These are phyloP conservation scores for Euborellia annulipes DNA, from an alignment of 1,140 invertebrate genomes.

Conservation along the genomic window DNA sequence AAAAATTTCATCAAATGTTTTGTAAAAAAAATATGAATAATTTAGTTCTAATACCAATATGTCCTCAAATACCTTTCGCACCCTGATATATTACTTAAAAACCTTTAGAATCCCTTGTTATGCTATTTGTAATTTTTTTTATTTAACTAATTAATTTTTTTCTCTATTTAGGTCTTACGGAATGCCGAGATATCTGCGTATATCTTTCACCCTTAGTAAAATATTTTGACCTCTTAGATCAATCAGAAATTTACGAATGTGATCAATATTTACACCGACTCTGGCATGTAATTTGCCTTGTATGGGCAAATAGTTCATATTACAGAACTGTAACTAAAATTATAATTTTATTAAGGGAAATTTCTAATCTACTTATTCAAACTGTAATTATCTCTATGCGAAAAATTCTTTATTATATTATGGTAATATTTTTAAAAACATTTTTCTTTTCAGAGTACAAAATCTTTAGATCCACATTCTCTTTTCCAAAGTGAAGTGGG, in stretches of 20 bases:
- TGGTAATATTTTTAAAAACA: constrained; percentile 7
- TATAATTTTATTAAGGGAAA: constrained; percentile 51
- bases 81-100: too few relatives aligned
- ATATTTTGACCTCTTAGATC: constrained; percentile 54
- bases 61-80: too few relatives aligned
- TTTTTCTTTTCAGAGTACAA: constrained; percentile 15
- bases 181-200: constrained; percentile 48
- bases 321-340: constrained; percentile 60
- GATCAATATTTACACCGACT: constrained; percentile 43
- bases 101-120: too few relatives aligned
- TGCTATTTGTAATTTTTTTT: too few relatives aligned
- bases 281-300: constrained; percentile 56
- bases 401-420: too few relatives aligned
- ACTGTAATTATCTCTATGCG: constrained; percentile 29
- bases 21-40: too few relatives aligned
- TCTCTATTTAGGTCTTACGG: constrained; percentile 32
- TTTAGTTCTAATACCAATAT: too few relatives aligned
- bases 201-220: constrained; percentile 41
- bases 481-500: constrained; percentile 57
- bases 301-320: constrained; percentile 72
- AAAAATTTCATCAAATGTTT: too few relatives aligned
- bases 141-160: too few relatives aligned
- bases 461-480: constrained; percentile 34
- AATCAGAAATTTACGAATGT: constrained; percentile 46
- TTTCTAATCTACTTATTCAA: constrained; percentile 61